A percentile compares a stretch with the other conserved stretches of the same genome.
Conservation (phyloP, 2,888 invertebrate genomes). For the Sphaerophoria taeniata region DNA sequence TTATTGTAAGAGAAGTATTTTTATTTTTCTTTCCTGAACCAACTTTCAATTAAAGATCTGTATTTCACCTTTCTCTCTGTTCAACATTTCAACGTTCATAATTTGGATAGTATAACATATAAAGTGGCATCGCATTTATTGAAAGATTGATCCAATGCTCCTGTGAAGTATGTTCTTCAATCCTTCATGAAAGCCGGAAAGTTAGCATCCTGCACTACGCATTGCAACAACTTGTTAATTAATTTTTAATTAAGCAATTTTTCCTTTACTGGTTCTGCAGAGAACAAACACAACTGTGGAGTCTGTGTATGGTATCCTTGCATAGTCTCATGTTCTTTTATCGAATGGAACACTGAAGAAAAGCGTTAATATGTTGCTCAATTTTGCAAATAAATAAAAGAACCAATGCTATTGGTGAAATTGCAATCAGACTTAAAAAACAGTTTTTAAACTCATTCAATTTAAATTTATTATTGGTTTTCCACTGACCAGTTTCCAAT, state of each 20-base stretch:
- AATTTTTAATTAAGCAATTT: constrained; percentile 20
- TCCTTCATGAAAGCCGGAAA: too few relatives aligned
- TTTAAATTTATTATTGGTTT: constrained; percentile 45
- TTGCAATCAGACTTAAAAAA: constrained; percentile 35
- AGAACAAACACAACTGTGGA: neutral
- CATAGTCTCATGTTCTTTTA: neutral
- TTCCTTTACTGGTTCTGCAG: neutral
- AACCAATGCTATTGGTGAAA: constrained; percentile 20
- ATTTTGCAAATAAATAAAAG: neutral
- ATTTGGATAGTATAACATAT: too few relatives aligned
- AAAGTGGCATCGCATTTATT: too few relatives aligned
- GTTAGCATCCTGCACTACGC: neutral
- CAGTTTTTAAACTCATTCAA: constrained; percentile 50
- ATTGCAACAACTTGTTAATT: neutral
- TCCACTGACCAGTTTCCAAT: constrained; percentile 37
- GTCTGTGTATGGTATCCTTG: neutral
- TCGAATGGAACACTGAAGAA: neutral
- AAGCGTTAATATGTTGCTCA: neutral
- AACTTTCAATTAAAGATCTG: too few relatives aligned
- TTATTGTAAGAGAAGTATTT: too few relatives aligned
- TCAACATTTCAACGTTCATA: too few relatives aligned
- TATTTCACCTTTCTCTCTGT: too few relatives aligned
- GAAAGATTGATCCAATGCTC: too few relatives aligned
- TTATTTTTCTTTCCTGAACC: too few relatives aligned
- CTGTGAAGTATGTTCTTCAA: too few relatives aligned